Evolutionary conservation across 2,113 vertebrate species (phyloP).

Genomic region (Machaerirhynchus nigripectus): DNA sequence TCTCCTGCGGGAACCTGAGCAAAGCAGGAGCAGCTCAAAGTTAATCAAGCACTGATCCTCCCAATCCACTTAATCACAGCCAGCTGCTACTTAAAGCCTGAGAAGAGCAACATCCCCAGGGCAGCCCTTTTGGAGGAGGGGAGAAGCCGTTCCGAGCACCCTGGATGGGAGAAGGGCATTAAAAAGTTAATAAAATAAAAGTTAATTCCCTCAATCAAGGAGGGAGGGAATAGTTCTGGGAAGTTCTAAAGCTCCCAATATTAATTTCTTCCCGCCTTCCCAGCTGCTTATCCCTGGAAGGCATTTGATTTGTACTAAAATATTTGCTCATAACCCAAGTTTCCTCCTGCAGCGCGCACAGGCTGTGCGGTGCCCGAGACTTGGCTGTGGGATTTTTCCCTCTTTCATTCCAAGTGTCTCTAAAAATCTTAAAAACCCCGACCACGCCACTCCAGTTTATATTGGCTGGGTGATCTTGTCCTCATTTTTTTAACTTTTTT

Average conservation of each 20-base stretch:
- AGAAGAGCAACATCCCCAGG: slow-evolving; percentile 65
- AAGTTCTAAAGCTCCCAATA: slow-evolving; percentile 59
- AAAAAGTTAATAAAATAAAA: slow-evolving; percentile 82
- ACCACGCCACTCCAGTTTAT: slow-evolving; percentile 24
- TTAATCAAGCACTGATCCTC: slow-evolving; percentile 80
- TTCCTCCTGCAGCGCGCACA: slow-evolving; percentile 55
- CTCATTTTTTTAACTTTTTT: background rate
- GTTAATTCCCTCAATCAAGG: slow-evolving; percentile 73
- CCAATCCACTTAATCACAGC: slow-evolving; percentile 77
- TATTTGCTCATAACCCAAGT: slow-evolving; percentile 65
- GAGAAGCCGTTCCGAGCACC: slow-evolving; percentile 23
- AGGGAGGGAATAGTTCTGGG: slow-evolving; percentile 51
- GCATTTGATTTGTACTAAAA: slow-evolving; percentile 69
- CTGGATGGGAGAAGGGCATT: slow-evolving; percentile 70
- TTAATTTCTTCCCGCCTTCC: slow-evolving; percentile 70
- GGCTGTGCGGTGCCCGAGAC: background rate
- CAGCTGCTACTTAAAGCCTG: slow-evolving; percentile 77
- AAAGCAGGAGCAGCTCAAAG: slow-evolving; percentile 78
- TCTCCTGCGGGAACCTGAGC: slow-evolving; percentile 76
- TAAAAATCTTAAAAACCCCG: slow-evolving; percentile 56
- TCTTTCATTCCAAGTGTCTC: slow-evolving; percentile 60
- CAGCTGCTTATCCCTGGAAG: slow-evolving; percentile 67
- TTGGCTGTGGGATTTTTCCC: slow-evolving; percentile 32
- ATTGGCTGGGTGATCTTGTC: slow-evolving; percentile 42
- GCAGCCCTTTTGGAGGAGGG: slow-evolving; percentile 45